Percentiles rank a stretch among this genome's conserved stretches.
These are phyloP conservation scores for Trachemys scripta DNA, from an alignment of 2,113 vertebrate species.

Conservation along the genomic window DNA sequence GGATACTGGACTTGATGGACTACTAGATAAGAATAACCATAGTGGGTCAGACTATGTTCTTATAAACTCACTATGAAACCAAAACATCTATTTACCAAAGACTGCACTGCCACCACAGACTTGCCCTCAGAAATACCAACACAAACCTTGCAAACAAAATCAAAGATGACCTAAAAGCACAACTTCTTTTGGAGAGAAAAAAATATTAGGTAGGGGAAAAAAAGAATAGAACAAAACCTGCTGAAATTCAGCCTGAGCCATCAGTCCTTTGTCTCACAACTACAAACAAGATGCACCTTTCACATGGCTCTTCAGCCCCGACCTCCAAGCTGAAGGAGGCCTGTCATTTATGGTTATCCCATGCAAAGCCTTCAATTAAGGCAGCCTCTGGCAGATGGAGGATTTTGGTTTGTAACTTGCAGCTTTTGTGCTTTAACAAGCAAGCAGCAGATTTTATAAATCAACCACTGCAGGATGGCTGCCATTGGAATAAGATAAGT, in stretches of 20 bases:
- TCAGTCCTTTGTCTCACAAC: neutral
- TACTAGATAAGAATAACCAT: too few species aligned
- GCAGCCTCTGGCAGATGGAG: neutral
- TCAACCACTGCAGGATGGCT: neutral
- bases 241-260: neutral
- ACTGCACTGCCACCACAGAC: neutral
- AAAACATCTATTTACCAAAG: neutral
- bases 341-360: neutral
- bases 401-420: neutral
- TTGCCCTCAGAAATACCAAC: neutral
- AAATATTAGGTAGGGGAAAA: neutral
- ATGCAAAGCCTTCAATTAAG: constrained; percentile 7
- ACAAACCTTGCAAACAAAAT: neutral
- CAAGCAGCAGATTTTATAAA: neutral
- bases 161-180: neutral
- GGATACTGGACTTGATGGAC: neutral
- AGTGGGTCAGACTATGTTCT: neutral
- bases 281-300: neutral
- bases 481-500: neutral
- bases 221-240: neutral
- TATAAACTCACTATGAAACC: neutral
- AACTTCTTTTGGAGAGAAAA: neutral
- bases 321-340: neutral
- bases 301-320: neutral
- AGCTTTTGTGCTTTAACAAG: neutral